Evolutionary conservation across 2,797 vertebrate species (phyloP), one percentile per base, ranked within the genome.

Genomic region (Echiichthys vipera): DNA sequence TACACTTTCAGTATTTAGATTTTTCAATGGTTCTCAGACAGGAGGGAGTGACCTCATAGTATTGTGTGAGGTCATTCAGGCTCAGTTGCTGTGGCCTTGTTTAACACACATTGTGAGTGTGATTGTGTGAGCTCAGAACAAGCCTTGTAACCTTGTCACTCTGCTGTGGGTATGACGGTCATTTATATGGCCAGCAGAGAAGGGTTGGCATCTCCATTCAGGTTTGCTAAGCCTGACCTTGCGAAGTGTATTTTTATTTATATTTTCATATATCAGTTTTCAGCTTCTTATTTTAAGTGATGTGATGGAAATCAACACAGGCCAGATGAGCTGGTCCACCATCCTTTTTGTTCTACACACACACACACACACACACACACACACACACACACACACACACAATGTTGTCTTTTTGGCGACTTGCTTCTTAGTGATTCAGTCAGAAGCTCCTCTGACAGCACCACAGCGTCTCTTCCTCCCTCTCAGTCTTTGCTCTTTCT

Each of bases 21-120:
- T 49, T 69, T 49, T 32, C 40, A 55, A 24, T 46, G 43, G 32
- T 14, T 71, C 18, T 4, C 29, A 66, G 43, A 29, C 13, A 37
- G 20, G n/a, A 2, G 12, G 34, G 34, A 36, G 34, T 36, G 34
- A 36, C 34, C 34, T 36, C 34, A 36, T 58, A 42, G 32, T 7
- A 25, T 59, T 74, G 68, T 78, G 30, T 74, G 65, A 61, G 29
- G 74, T 78, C 37, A 69, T 22, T 70, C 51, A 24, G 42, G 36
- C 50, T 55, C 7, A 20, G 47, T 25, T 45, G 30, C 29, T 13
- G 11, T 27, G 32, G 66, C 32, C 22, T 57, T 34, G 43, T 45
- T 22, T 39, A 36, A 67, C 5, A 5, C 57, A 37, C 37, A 42
- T 24, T 53, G 6, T 5, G 45, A 22, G 40, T 13, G 5, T 46